A percentile compares a stretch with the other conserved stretches of the same genome.
phyloP scores from a whole-genome alignment of 2,888 invertebrate species.

The Tetanocera ferruginea region DNA sequence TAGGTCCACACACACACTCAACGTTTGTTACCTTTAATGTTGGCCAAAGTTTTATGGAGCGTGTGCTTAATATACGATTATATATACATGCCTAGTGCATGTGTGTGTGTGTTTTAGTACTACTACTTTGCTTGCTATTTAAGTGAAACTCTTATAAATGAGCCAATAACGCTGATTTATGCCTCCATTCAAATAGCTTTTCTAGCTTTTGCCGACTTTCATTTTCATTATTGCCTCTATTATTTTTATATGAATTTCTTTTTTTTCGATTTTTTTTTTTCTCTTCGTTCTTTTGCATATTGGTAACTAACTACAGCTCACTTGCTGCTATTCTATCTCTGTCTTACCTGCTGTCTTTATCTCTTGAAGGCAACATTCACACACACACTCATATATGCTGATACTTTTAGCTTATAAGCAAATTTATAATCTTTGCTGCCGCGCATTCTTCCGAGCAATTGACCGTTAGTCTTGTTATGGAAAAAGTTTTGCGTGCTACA shows the following conservation, averaged over 20 bases:
- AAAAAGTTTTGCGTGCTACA: slow-evolving; percentile 57
- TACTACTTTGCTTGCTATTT: slow-evolving; percentile 1
- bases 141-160: slow-evolving; percentile 34
- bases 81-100: background rate
- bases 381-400: background rate
- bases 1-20: background rate
- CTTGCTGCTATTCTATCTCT: background rate
- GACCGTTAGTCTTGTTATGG: slow-evolving; percentile 33
- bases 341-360: background rate
- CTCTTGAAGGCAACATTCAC: background rate
- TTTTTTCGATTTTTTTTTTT: background rate
- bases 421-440: slow-evolving; percentile 29
- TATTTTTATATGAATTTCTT: background rate
- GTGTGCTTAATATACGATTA: background rate
- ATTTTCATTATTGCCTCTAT: slow-evolving; percentile 6
- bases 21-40: background rate
- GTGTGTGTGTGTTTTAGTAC: background rate
- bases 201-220: background rate
- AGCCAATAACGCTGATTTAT: slow-evolving; percentile 34
- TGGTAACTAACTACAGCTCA: background rate
- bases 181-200: slow-evolving; percentile 11
- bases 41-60: slow-evolving; percentile 21
- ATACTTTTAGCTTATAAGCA: background rate
- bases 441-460: slow-evolving; percentile 35
- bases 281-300: background rate